These are phyloP conservation scores for Melanotaenia duboulayi DNA, from an alignment of 2,113 vertebrate genomes.

Conservation along the genomic window DNA sequence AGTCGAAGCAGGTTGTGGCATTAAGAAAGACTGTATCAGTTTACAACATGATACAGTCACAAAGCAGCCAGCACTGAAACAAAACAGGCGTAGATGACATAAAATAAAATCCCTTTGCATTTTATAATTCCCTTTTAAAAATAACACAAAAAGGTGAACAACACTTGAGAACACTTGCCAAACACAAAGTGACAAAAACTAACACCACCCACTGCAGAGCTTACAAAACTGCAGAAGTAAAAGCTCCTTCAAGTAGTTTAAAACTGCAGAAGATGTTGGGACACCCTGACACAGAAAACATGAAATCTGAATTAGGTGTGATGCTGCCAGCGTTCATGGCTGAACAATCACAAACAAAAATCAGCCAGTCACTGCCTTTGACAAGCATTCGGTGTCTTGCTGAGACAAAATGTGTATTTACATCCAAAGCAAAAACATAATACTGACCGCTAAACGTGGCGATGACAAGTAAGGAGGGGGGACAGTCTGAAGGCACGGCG, in stretches of 20 bases:
- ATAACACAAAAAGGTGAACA: conserved; percentile 55
- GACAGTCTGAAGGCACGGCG: conserved; percentile 72
- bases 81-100: conserved; percentile 1
- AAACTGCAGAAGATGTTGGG: conserved; percentile 66
- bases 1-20: conserved; percentile 48
- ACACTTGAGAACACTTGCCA: conserved; percentile 39
- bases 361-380: conserved; percentile 26
- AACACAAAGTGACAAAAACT: conserved; percentile 59
- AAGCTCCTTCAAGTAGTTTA: conserved; percentile 80
- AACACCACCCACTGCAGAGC: conserved; percentile 68
- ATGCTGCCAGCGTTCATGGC: conserved; percentile 1
- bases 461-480: conserved; percentile 21
- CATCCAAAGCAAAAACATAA: conserved; percentile 49
- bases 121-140: conserved; percentile 79
- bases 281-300: conserved; percentile 22
- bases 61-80: conserved; percentile 65
- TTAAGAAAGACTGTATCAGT: conserved; percentile 27
- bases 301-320: conserved; percentile 26
- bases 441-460: conserved; percentile 62
- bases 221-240: conserved; percentile 73
- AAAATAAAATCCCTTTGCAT: conserved; percentile 77
- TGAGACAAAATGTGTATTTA: conserved; percentile 34
- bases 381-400: conserved; percentile 34
- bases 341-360: conserved; percentile 19
- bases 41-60: conserved; percentile 39